Evolutionary conservation across 37 sponge, comb jelly and placozoan species (phyloP).

Genomic region (Oscarella lobularis): DNA sequence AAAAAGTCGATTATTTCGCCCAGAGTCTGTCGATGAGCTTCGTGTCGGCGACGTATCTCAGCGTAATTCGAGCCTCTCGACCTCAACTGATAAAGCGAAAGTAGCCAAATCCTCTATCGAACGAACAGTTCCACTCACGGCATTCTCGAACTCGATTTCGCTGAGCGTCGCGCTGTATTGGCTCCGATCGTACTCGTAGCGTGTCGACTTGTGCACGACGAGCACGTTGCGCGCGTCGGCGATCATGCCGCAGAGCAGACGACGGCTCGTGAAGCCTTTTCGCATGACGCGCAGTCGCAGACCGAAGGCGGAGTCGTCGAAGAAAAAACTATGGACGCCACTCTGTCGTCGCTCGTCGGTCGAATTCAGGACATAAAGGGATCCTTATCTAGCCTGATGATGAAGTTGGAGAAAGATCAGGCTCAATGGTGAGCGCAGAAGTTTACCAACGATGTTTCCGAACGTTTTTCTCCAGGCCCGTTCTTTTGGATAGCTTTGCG

Average conservation of each 20-base stretch:
- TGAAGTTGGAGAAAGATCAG: background rate
- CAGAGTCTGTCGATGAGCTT: background rate
- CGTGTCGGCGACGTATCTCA: background rate
- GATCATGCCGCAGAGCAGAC: background rate
- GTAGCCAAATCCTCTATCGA: no score
- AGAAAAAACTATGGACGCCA: background rate
- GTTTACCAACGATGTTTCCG: background rate
- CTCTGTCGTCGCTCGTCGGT: background rate
- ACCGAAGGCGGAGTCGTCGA: no score
- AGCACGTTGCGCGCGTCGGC: background rate
- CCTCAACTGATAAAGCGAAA: no score
- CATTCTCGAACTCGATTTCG: no score
- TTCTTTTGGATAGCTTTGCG: background rate
- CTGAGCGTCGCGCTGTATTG: background rate
- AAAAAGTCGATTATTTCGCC: background rate
- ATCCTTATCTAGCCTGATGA: background rate
- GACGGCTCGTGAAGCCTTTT: no score
- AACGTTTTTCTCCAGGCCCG: no score
- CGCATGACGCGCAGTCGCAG: no score
- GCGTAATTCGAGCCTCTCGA: background rate
- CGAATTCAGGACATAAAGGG: background rate
- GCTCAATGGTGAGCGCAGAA: background rate
- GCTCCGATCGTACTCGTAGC: background rate
- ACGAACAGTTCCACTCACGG: no score
- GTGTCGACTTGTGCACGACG: background rate